Conservation (phyloP, 2,888 invertebrate genomes). For the Toxonevra muliebris region DNA sequence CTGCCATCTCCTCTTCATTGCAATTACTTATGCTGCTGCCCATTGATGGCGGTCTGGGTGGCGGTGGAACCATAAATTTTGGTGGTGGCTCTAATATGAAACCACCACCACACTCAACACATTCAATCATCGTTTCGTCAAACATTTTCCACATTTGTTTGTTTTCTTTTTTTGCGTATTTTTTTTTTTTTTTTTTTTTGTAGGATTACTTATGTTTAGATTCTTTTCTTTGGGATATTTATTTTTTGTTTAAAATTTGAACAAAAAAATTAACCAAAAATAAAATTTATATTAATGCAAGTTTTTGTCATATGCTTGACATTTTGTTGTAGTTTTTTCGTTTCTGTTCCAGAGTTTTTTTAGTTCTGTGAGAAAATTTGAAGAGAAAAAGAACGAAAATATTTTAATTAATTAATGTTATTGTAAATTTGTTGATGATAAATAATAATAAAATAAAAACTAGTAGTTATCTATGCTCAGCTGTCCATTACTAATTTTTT, state of each 20-base stretch:
- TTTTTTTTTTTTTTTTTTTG: conserved; percentile 2
- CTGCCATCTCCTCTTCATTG: conserved; percentile 59
- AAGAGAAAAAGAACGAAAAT: no score
- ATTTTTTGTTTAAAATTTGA: background rate
- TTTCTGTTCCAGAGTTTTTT: background rate
- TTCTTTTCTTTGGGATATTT: background rate
- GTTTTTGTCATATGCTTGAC: background rate
- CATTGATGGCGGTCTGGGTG: conserved; percentile 61
- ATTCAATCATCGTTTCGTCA: conserved; percentile 60
- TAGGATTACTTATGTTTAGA: background rate
- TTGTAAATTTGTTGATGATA: no score
- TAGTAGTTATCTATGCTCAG: no score
- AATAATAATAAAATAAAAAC: no score
- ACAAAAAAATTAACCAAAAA: background rate
- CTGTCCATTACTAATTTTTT: no score
- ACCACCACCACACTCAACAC: conserved; percentile 62
- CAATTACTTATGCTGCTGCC: conserved; percentile 56
- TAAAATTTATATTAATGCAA: background rate
- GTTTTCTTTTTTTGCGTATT: background rate
- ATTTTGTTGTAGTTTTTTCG: background rate
- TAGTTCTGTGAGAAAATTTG: no score
- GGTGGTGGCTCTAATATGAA: conserved; percentile 60
- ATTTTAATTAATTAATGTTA: no score
- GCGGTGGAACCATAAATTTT: conserved; percentile 64
- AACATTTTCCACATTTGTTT: conserved; percentile 65